Conservation (phyloP, 1,140 invertebrate genomes). For the Drosophila lacertosa region DNA sequence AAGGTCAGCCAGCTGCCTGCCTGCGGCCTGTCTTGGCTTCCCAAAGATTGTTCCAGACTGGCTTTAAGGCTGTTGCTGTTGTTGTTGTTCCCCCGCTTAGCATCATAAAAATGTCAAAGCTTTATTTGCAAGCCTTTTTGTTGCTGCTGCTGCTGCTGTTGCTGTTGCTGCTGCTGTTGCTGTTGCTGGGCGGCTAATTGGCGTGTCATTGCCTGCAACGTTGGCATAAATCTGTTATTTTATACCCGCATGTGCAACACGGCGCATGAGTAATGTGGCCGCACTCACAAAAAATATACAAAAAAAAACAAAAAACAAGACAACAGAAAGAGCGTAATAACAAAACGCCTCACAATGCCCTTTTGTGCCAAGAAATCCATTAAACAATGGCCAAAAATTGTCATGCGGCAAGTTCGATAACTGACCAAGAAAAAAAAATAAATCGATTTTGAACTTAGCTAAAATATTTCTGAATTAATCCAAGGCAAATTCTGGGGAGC, state of each 20-base stretch:
- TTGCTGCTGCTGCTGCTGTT: slow-evolving; percentile 47
- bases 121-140: slow-evolving; percentile 74
- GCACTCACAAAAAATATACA: slow-evolving; percentile 29
- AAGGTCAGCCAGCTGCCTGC: slow-evolving; percentile 69
- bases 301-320: not conserved
- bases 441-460: not conserved
- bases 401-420: slow-evolving; percentile 10
- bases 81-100: slow-evolving; percentile 63
- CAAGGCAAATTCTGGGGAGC: too few relatives aligned
- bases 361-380: slow-evolving; percentile 31
- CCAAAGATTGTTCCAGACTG: slow-evolving; percentile 64
- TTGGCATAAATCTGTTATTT: slow-evolving; percentile 82
- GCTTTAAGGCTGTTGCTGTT: slow-evolving; percentile 20
- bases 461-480: not conserved
- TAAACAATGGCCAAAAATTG: slow-evolving; percentile 35
- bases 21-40: slow-evolving; percentile 48
- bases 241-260: slow-evolving; percentile 73
- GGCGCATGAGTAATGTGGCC: slow-evolving; percentile 78
- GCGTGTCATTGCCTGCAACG: slow-evolving; percentile 81
- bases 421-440: not conserved
- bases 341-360: slow-evolving; percentile 12
- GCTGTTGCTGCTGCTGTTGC: slow-evolving; percentile 51
- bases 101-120: slow-evolving; percentile 83
- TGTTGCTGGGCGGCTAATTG: slow-evolving; percentile 76
- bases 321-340: not conserved